Conservation (phyloP, 2,797 vertebrate genomes). For the Chromis chromis region DNA sequence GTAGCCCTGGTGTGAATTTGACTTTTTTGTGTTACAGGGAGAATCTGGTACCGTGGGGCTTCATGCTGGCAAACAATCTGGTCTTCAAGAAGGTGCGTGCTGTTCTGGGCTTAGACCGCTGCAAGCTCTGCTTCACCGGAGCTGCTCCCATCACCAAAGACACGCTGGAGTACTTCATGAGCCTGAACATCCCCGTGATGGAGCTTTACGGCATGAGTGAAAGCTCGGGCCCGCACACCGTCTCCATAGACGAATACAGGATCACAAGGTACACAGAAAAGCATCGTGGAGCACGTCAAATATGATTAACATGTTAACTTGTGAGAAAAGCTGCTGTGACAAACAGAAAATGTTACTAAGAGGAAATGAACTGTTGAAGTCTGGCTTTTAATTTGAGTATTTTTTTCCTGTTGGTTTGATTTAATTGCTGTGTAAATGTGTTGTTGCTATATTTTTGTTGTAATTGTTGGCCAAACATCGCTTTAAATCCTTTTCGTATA, state of each 20-base stretch:
- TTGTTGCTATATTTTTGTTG: too few species aligned
- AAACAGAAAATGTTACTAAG: too few species aligned
- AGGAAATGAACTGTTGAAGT: too few species aligned
- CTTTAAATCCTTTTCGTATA: too few species aligned
- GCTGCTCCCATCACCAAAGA: slow-evolving; percentile 88
- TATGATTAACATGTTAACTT: neutral
- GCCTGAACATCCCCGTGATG: slow-evolving; percentile 82
- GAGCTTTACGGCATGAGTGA: slow-evolving; percentile 89
- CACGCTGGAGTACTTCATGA: slow-evolving; percentile 88
- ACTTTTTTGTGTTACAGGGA: slow-evolving; percentile 68
- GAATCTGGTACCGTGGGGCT: slow-evolving; percentile 84
- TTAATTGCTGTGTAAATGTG: too few species aligned
- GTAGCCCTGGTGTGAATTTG: neutral
- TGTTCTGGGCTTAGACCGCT: slow-evolving; percentile 84
- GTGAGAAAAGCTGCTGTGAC: neutral
- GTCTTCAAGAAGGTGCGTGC: slow-evolving; percentile 84
- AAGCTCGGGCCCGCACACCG: slow-evolving; percentile 82
- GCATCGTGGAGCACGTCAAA: neutral
- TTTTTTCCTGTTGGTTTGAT: too few species aligned
- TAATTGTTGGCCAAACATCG: too few species aligned
- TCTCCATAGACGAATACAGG: slow-evolving; percentile 66
- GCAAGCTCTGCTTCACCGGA: slow-evolving; percentile 78
- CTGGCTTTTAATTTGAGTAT: too few species aligned
- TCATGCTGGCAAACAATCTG: slow-evolving; percentile 81
- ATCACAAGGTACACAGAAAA: slow-evolving; percentile 66